These are phyloP conservation scores for Gastrophysa polygoni DNA, from an alignment of 2,888 invertebrate species.

Conservation along the genomic window DNA sequence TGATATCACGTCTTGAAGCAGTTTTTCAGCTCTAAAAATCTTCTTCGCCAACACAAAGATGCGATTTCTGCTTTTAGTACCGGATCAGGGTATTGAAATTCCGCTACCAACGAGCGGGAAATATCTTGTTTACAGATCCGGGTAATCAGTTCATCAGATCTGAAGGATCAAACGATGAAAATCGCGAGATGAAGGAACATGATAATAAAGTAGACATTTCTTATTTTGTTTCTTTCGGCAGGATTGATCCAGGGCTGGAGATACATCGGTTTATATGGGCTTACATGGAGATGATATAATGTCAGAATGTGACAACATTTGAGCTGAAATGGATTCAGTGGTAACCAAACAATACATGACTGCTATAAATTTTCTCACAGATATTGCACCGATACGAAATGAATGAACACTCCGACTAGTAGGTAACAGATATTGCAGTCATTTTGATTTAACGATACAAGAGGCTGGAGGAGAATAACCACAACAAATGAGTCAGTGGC, in stretches of 20 bases:
- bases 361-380: too few species aligned
- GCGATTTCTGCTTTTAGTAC: neutral
- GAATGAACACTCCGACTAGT: too few species aligned
- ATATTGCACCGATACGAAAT: too few species aligned
- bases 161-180: conserved; percentile 33
- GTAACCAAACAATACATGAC: too few species aligned
- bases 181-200: conserved; percentile 39
- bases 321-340: too few species aligned
- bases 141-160: conserved; percentile 43
- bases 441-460: too few species aligned
- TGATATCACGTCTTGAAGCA: neutral
- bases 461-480: too few species aligned
- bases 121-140: conserved; percentile 20
- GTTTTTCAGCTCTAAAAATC: neutral
- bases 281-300: too few species aligned
- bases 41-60: neutral
- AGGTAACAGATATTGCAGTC: too few species aligned
- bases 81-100: neutral
- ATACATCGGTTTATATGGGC: too few species aligned
- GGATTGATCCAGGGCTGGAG: neutral
- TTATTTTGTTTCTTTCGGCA: conserved; percentile 39
- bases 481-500: too few species aligned
- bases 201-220: conserved; percentile 32
- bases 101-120: neutral
- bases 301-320: too few species aligned